These are phyloP conservation scores for Pentamera pediparva DNA, from an alignment of 53 echinoderm and acorn worm species.

Conservation along the genomic window DNA sequence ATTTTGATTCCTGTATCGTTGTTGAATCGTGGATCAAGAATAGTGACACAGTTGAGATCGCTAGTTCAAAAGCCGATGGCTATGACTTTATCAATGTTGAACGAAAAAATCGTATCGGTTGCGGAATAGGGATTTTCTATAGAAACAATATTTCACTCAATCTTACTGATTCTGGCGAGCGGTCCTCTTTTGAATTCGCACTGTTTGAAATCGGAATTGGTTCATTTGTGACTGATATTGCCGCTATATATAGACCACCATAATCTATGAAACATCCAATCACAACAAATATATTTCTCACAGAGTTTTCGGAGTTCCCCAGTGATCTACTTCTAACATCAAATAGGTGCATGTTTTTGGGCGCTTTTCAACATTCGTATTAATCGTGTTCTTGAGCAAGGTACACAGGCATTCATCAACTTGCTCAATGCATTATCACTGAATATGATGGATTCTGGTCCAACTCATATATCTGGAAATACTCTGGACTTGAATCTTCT, in stretches of 20 bases:
- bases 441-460: conserved; percentile 7
- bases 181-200: conserved; percentile 6
- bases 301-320: neutral
- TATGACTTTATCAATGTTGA: conserved; percentile 7
- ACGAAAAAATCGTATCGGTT: conserved; percentile 11
- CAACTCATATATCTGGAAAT: neutral
- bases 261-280: neutral
- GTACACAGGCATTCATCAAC: neutral
- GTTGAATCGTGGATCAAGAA: conserved; percentile 24
- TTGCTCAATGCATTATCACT: neutral
- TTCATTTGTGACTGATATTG: neutral
- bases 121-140: conserved; percentile 11
- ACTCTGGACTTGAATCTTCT: conserved; percentile 8
- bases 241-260: conserved; percentile 5
- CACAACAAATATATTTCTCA: neutral
- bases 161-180: neutral
- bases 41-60: conserved; percentile 8
- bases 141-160: neutral
- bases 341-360: conserved; percentile 7
- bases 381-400: neutral
- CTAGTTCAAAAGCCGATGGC: neutral
- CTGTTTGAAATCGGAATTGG: neutral
- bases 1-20: conserved; percentile 8
- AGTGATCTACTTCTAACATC: neutral
- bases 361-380: neutral